Evolutionary conservation across 2,113 vertebrate genomes (phyloP).

Genomic region (Henicopernis longicauda): DNA sequence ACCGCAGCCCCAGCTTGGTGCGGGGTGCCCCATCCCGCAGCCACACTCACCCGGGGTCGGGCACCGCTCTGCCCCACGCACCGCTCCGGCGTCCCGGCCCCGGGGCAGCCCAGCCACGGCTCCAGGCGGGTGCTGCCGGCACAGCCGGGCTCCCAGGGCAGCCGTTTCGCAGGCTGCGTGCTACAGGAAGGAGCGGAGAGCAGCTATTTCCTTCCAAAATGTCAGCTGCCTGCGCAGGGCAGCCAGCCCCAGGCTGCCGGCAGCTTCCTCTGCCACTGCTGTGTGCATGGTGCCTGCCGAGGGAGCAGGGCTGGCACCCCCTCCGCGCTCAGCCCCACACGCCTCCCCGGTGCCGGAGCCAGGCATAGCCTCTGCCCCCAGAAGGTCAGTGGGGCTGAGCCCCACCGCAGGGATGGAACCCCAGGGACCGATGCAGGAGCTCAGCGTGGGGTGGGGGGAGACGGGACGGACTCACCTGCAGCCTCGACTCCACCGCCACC

Average conservation of each 20-base stretch:
- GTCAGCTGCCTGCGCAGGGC: constrained; percentile 54
- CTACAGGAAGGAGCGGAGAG: constrained; percentile 72
- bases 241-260: background rate
- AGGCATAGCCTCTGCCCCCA: background rate
- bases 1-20: rapidly evolving
- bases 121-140: background rate
- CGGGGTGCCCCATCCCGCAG: rapidly evolving
- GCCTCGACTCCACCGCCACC: background rate
- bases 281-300: background rate
- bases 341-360: rapidly evolving
- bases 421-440: background rate
- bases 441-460: rapidly evolving
- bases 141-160: background rate
- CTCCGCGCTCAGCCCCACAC: rapidly evolving
- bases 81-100: background rate
- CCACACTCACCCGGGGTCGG: background rate
- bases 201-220: constrained; percentile 64
- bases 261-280: constrained; percentile 48
- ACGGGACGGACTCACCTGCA: rapidly evolving
- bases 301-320: background rate
- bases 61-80: background rate
- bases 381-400: background rate
- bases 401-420: background rate
- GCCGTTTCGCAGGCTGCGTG: background rate
- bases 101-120: background rate